Percentiles rank a stretch among this genome's conserved stretches.
phyloP scores from a whole-genome alignment of 1,140 invertebrate genomes.

The Brachionus asplanchnoidis region DNA sequence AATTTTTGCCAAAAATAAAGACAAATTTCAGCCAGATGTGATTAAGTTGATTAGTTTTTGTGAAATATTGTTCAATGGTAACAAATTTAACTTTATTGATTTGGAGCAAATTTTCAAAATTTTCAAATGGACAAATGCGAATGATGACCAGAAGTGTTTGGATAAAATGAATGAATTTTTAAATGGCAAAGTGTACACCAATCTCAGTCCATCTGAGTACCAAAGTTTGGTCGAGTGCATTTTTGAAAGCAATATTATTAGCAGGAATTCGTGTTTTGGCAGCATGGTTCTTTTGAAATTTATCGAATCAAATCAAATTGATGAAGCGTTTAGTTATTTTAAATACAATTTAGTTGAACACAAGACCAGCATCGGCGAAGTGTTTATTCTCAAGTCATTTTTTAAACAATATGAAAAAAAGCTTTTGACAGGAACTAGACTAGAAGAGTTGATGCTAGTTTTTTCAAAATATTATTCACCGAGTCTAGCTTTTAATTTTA shows the following conservation, averaged over 20 bases:
- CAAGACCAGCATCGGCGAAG: neutral
- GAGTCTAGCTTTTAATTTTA: neutral
- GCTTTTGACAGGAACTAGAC: neutral
- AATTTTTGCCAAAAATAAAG: neutral
- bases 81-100: neutral
- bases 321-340: constrained; percentile 4
- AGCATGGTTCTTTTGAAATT: neutral
- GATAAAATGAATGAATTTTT: neutral
- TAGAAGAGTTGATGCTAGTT: neutral
- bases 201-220: neutral
- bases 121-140: neutral
- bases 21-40: neutral
- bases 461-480: neutral
- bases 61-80: neutral
- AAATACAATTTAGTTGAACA: neutral
- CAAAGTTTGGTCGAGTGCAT: neutral
- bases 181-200: neutral
- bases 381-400: constrained; percentile 1
- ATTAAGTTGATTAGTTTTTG: neutral
- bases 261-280: neutral
- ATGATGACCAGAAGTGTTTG: neutral
- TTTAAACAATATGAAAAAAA: neutral
- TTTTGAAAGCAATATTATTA: constrained; percentile 16
- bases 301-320: neutral
- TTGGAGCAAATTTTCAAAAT: neutral